phyloP scores from a whole-genome alignment of 2,888 invertebrate species.

The Polydesmus complanatus region DNA sequence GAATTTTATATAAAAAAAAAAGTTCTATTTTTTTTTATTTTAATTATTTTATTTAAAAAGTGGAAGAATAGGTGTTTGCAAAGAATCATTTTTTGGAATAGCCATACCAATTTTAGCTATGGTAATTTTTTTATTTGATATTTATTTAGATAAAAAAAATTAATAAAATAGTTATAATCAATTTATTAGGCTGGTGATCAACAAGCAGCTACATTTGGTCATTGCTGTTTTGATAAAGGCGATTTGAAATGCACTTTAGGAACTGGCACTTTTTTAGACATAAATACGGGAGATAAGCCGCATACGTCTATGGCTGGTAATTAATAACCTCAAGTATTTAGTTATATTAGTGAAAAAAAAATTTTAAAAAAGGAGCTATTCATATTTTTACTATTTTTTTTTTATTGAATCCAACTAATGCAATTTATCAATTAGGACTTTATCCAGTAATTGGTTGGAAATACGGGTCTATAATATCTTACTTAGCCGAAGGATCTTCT shows the following conservation, averaged over 20 bases:
- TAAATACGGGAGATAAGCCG: slow-evolving; percentile 60
- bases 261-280: slow-evolving; percentile 77
- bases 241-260: slow-evolving; percentile 80
- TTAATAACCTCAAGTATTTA: no score
- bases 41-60: slow-evolving; percentile 34
- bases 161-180: not conserved
- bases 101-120: slow-evolving; percentile 62
- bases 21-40: slow-evolving; percentile 3
- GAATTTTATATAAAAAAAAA: not conserved
- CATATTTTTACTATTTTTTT: not conserved
- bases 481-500: slow-evolving; percentile 70
- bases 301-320: slow-evolving; percentile 68
- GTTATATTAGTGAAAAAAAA: not conserved
- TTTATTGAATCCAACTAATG: no score
- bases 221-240: slow-evolving; percentile 59
- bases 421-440: slow-evolving; percentile 41
- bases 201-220: slow-evolving; percentile 77
- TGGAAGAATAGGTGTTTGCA: slow-evolving; percentile 54
- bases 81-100: slow-evolving; percentile 53
- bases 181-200: slow-evolving; percentile 62
- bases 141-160: not conserved
- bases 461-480: slow-evolving; percentile 45
- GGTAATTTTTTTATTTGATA: slow-evolving; percentile 39
- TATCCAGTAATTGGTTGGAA: slow-evolving; percentile 88
- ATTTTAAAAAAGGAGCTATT: slow-evolving; percentile 1